A percentile compares a stretch with the other conserved stretches of the same genome.
Evolutionary conservation across 2,113 vertebrate species (phyloP).

Genomic region (Macquaria australasica): DNA sequence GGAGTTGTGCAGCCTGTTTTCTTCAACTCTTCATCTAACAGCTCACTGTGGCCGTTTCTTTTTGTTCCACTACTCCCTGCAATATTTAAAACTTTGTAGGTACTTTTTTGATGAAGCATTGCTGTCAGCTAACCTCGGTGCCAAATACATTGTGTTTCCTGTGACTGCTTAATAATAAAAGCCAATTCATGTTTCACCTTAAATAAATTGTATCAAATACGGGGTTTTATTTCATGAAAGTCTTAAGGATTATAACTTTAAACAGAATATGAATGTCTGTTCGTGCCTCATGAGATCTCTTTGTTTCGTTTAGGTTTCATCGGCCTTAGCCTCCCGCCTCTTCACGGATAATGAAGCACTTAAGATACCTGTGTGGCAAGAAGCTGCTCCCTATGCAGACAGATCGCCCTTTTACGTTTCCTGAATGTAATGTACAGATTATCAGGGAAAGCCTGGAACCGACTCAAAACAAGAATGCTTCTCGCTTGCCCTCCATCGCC

Average conservation of each 20-base stretch:
- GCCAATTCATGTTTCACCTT: background rate
- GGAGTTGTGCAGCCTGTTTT: background rate
- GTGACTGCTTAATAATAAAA: conserved; percentile 5
- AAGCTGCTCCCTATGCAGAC: conserved; percentile 73
- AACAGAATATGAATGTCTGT: background rate
- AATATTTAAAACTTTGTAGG: background rate
- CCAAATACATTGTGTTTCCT: background rate
- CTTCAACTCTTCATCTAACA: background rate
- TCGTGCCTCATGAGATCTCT: conserved; percentile 29
- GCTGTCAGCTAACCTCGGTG: background rate
- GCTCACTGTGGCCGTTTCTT: background rate
- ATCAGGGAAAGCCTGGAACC: conserved; percentile 78
- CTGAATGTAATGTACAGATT: conserved; percentile 86
- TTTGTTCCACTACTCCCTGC: background rate
- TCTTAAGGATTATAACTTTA: background rate
- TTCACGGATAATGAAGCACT: conserved; percentile 81
- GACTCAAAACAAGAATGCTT: conserved; percentile 62
- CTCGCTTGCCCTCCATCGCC: conserved; percentile 67
- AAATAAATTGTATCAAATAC: background rate
- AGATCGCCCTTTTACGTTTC: conserved; percentile 75
- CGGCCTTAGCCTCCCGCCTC: conserved; percentile 88
- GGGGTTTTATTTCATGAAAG: background rate
- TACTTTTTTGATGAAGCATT: background rate
- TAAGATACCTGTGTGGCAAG: conserved; percentile 75
- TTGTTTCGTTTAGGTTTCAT: conserved; percentile 89